Conservation (phyloP, 53 echinoderm and acorn worm species). For the Antedon mediterranea region DNA sequence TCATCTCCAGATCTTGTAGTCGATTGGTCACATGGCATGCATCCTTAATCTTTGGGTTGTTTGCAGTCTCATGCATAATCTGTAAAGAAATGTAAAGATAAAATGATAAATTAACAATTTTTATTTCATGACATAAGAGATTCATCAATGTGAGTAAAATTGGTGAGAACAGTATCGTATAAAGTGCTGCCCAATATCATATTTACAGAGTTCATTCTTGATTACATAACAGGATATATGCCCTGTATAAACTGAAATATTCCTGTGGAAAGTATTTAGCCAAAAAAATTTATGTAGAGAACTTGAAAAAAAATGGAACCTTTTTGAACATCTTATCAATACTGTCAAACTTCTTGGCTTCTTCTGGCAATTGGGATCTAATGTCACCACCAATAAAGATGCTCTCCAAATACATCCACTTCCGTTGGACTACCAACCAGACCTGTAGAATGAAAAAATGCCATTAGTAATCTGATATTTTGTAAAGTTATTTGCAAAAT, state of each 20-base stretch:
- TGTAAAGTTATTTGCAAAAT: not conserved
- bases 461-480: not conserved
- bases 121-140: too few relatives aligned
- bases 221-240: too few relatives aligned
- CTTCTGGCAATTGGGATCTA: conserved; percentile 94
- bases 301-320: too few relatives aligned
- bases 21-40: conserved; percentile 82
- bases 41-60: conserved; percentile 95
- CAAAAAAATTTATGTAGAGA: too few relatives aligned
- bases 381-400: conserved; percentile 99
- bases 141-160: too few relatives aligned
- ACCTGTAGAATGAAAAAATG: conserved; percentile 24
- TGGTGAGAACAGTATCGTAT: too few relatives aligned
- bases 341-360: conserved; percentile 99
- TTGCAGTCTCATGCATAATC: conserved; percentile 91
- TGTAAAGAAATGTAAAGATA: conserved; percentile 10
- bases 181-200: too few relatives aligned
- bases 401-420: conserved; percentile 99
- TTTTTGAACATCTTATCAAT: conserved; percentile 98
- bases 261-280: too few relatives aligned
- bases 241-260: too few relatives aligned
- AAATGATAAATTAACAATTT: too few relatives aligned
- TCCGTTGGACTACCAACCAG: conserved; percentile 91
- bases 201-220: too few relatives aligned
- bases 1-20: conserved; percentile 91